Percentiles rank a stretch among this genome's conserved stretches.
These are phyloP conservation scores for Pipistrellus nathusii DNA, from an alignment of 2,797 vertebrate genomes.

Conservation along the genomic window DNA sequence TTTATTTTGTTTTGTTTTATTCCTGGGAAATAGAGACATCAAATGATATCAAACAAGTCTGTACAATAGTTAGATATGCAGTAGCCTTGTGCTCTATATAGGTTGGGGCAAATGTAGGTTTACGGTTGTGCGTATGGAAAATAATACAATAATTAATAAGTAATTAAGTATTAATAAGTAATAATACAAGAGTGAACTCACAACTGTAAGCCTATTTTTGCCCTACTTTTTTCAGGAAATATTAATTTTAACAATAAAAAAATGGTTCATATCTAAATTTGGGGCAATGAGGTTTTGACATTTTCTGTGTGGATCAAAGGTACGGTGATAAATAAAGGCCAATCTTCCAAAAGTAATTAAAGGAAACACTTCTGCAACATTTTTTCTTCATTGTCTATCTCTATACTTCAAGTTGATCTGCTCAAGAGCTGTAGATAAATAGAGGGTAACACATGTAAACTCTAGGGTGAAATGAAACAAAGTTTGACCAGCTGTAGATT, in stretches of 20 bases:
- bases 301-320: background rate
- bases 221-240: background rate
- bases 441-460: background rate
- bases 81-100: background rate
- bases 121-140: background rate
- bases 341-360: background rate
- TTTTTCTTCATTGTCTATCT: background rate
- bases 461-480: background rate
- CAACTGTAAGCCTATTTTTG: background rate
- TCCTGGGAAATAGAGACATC: background rate
- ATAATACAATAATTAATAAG: background rate
- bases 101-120: background rate
- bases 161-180: background rate
- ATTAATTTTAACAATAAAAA: background rate
- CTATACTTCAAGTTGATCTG: background rate
- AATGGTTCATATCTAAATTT: background rate
- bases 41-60: background rate
- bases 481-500: background rate
- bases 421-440: background rate
- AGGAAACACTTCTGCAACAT: background rate
- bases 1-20: background rate
- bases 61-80: background rate
- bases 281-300: background rate
- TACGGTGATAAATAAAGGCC: background rate
- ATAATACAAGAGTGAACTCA: background rate